Base-by-base conservation (phyloP, 2,797 vertebrate species). In the Cuculus canorus region DNA sequence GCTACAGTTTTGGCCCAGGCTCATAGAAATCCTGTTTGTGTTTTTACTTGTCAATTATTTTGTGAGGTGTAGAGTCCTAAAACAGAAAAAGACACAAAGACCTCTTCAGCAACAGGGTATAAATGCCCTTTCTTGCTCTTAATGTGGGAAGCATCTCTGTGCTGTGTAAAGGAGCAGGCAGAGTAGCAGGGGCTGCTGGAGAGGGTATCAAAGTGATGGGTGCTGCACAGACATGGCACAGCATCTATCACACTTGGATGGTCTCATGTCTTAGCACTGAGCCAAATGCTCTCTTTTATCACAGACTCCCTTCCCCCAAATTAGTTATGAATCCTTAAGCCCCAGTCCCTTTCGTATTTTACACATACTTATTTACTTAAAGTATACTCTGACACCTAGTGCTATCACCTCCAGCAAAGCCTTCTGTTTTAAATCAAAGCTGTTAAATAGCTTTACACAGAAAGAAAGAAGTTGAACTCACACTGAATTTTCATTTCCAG, bases 361-460 rank as follows among this genome's bases (percentile, higher is more conserved):
- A 68, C 70, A 79, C 90, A 54, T 24, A 50, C 17, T 90, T 91
- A 65, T 92, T 96, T 95, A 73, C 81, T 96, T 53, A 59, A 56
- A 94, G 69, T 83, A 53, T 35, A 60, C 60, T 80, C 78, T 0
- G 0, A 61, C 90, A 56, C 77, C 82, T 60, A 5, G 60, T 47
- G 88, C 88, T 82, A 28, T 92, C 2, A 11, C 92, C 90, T 80
- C 63, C 0, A 3, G 92, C 78, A 73, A 90, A 96, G 45, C 86
- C 92, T 90, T 93, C 90, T 94, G 92, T 80, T 95, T 82, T 70
- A 86, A 92, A 90, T 93, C 92, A 95, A 94, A 95, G 90, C 78
- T 93, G 88, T 82, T 95, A 88, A 95, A 84, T 19, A 66, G 77
- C 30, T 90, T 79, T 65, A 72, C 35, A 71, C 15, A 30, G 59